Evolutionary conservation across 2,113 vertebrate species (phyloP), one percentile per base, ranked within the genome.

Genomic region (Cephalopterus ornatus): DNA sequence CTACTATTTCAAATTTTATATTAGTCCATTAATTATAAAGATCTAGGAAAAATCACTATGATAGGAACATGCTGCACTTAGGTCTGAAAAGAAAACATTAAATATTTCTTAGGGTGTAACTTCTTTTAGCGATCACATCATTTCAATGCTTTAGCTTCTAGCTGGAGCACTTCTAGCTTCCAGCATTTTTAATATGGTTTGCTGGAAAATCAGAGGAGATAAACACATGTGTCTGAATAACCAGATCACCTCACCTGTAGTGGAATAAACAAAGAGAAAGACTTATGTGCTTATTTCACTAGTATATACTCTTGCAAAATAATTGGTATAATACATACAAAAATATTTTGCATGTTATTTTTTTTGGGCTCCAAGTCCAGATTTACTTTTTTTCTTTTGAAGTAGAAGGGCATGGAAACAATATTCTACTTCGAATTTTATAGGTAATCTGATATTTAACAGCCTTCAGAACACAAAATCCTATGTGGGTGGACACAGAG

Each of bases 1-100:
- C 71, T 58, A 26, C 17, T 85, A 56, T 65, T 87, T 76, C n/a
- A 39, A 53, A 27, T 78, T 56, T 91, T 73, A 49, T 85, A 50
- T 74, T 58, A 39, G 14, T 50, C 59, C 27, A 67, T 94, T 79
- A 90, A 90, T 94, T 90, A 83, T 94, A 92, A 79, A 90, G 42
- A 67, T 50, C 32, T 17, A 80, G 41, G 73, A 76, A 59, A 88
- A 90, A 91, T 80, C 88, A 74, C 72, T 49, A 5, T 49, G n/a
- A 74, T 16, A 77, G 49, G 49, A 92, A 80, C 22, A 66, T 42
- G n/a, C 9, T 92, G 67, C 55, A 50, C 27, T 82, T 53, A 56
- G 16, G 26, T 68, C 50, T 83, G 85, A 53, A 82, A 92, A 89
- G 87, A 89, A 92, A 93, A 92, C 32, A 79, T 52, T 75, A 71